Base-by-base conservation (phyloP, 2,888 invertebrate genomes). In the Eulithis prunata region DNA sequence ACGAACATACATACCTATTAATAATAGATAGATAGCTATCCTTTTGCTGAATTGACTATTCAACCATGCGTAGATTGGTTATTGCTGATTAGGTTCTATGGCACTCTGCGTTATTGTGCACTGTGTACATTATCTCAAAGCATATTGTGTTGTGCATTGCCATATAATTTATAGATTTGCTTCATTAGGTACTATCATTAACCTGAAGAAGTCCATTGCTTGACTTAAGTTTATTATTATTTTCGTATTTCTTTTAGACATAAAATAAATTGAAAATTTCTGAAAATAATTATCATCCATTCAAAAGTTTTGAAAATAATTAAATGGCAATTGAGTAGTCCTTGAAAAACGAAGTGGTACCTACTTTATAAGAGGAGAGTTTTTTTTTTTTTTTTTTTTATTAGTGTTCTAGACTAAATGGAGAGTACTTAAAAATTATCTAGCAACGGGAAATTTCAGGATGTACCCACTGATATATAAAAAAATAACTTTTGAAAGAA, bases 391-490 rank as follows among this genome's bases (percentile, higher is more conserved):
- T n/a, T n/a, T n/a, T n/a, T n/a, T n/a, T n/a, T 14, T 52, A 56
- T 56, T 62, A 57, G 57, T 45, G 52, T 62, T 57, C 36, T 57
- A 58, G 57, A 63, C 63, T 38, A 41, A 28, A 63, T 36, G 52
- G 14, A 36, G 38, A 12, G 53, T 53, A 51, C 57, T 57, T 36
- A 32, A 46, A 47, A 47, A 47, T 53, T 53, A 38, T 47, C 57
- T 49, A 43, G 53, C 62, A 57, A 58, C 61, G 64, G 65, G 59
- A 64, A 72, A 65, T 67, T 70, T 67, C 67, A 66, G 59, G 41
- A 54, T 57, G 52, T 70, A 66, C n/a, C n/a, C 66, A 63, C 67
- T 54, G 67, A 68, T 67, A 64, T 53, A n/a, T 61, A 53, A 64
- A 21, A 21, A 21, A 21, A 21, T 21, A 21, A 69, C 67, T 69